Evolutionary conservation across 2,113 vertebrate genomes (phyloP), one percentile per base, ranked within the genome.

Genomic region (Anhinga rufa): DNA sequence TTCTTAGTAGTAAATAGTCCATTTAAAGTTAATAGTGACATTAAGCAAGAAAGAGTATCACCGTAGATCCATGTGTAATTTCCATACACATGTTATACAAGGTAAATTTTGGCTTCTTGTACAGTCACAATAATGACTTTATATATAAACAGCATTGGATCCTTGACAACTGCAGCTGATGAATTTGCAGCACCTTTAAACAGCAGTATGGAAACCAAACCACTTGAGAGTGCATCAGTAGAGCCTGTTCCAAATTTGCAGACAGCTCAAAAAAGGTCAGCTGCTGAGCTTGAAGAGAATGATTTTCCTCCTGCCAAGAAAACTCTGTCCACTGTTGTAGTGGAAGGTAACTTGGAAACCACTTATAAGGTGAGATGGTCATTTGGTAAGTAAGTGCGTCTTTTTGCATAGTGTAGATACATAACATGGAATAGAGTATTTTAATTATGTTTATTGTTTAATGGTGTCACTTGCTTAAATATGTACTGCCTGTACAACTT

Each of bases 341-440:
- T 19, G 71, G 84, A 94, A 42, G 36, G 68, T 78, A 88, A 57
- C 83, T 61, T 88, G 46, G 92, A 96, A 90, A 80, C 61, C 20
- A 52, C 64, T 57, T 85, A 57, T 13, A 75, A 98, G 98, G 98
- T 98, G 84, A 98, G 97, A 46, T 86, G 28, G 24, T 78, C 36
- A 38, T 78, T 79, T 88, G 77, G 44, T 17, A 42, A 12, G 13
- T 36, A 82, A 66, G 10, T 86, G 36, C 58, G 22, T 58, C 57
- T 93, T 74, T 42, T 21, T 58, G n/a, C 9, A 7, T 76, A n/a
- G 24, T 40, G 3, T 57, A 66, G 40, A 40, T 46, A 22, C 64
- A 26, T 91, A n/a, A 86, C 70, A 54, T 11, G 0, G 74, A 78
- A 32, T 21, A 55, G n/a, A 83, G 8, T 19, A 36, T 68, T 93